Evolutionary conservation across 2,797 vertebrate genomes (phyloP).

Genomic region (Brachyrhaphis roseni): DNA sequence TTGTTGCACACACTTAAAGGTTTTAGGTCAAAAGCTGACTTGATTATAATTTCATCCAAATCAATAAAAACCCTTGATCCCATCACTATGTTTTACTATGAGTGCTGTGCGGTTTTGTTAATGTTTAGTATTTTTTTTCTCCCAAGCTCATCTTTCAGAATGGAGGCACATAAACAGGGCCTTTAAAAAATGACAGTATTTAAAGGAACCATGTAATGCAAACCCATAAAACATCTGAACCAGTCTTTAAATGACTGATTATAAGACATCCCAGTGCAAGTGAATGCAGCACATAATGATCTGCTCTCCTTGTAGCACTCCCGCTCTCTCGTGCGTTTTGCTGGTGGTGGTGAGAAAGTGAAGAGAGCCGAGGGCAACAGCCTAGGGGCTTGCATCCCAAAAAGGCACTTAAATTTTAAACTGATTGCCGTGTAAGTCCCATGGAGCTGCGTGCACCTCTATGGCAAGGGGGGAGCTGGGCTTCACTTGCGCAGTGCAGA

Average conservation of each 20-base stretch:
- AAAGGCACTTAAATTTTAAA: constrained; percentile 1
- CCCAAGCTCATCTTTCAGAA: background rate
- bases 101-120: background rate
- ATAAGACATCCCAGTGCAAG: background rate
- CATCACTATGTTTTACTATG: background rate
- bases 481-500: background rate
- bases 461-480: background rate
- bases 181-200: background rate
- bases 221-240: background rate
- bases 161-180: background rate
- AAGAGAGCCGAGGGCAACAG: background rate
- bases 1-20: background rate
- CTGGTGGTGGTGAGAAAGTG: background rate
- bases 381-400: constrained; percentile 1
- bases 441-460: background rate
- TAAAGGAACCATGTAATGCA: background rate
- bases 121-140: background rate
- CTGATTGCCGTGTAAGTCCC: background rate
- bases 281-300: constrained; percentile 1
- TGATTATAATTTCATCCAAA: background rate
- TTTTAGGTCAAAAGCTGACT: background rate
- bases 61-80: constrained; percentile 1
- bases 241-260: background rate
- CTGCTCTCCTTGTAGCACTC: background rate
- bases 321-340: background rate